A percentile compares a stretch with the other conserved stretches of the same genome.
Conservation (phyloP, 1,140 invertebrate genomes). For the Onthophagus taurus region DNA sequence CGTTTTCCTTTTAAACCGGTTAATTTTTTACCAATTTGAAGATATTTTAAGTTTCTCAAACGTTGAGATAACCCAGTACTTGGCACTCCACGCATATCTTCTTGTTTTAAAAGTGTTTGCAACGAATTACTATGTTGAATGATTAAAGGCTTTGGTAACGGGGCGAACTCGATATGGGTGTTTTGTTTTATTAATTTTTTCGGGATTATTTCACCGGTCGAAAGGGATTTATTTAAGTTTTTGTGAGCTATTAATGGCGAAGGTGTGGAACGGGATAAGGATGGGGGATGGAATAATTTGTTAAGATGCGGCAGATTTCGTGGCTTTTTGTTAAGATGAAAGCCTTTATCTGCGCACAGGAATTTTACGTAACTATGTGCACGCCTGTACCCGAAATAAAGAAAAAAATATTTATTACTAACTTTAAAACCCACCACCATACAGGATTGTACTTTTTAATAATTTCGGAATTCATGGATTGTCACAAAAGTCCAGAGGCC, state of each 20-base stretch:
- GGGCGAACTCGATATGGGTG: neutral
- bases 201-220: neutral
- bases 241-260: neutral
- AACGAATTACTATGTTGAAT: conserved; percentile 36
- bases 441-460: too few relatives aligned
- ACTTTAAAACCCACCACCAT: too few relatives aligned
- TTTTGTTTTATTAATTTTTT: conserved; percentile 7
- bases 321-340: conserved; percentile 24
- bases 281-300: conserved; percentile 12
- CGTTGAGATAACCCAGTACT: conserved; percentile 42
- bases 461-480: too few relatives aligned
- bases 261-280: conserved; percentile 17
- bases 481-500: too few relatives aligned
- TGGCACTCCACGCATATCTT: conserved; percentile 44
- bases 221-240: neutral
- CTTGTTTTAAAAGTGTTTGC: conserved; percentile 42
- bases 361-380: conserved; percentile 34
- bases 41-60: conserved; percentile 44
- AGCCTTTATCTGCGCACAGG: conserved; percentile 32
- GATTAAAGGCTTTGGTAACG: conserved; percentile 14
- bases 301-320: neutral
- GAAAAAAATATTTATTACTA: neutral
- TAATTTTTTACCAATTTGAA: conserved; percentile 44
- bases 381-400: conserved; percentile 25
- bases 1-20: conserved; percentile 38